Base-by-base conservation (phyloP, 2,888 invertebrate genomes). In the Lomographa bimaculata region DNA sequence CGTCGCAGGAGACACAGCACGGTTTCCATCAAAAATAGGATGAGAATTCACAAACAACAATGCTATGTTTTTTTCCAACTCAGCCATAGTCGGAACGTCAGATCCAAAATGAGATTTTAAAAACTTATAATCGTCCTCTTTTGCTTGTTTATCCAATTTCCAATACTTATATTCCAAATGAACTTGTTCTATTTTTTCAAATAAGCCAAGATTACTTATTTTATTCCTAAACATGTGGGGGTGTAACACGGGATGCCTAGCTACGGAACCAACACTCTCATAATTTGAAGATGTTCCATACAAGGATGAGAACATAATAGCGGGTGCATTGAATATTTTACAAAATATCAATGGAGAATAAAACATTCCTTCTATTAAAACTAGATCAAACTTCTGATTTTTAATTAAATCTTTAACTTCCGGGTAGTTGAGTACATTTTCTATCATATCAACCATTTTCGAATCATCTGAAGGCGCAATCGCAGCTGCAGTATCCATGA, bases 1-100 rank as follows among this genome's bases (percentile, higher is more conserved):
- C 0, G 67, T 57, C 19, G 57, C 63, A 0, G 70, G 65, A 2
- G 71, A 64, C 0, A 68, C 58, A 0, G 71, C 64, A 12, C 68
- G 44, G n/a, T 66, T 70, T 2, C 56, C 45, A n/a, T 46, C 60
- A 25, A 64, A 62, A 1, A 64, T 36, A 1, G 60, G 52, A 50
- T 65, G 50, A 0, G 53, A 20, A 45, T 69, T 69, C 14, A 68
- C 18, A 26, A 70, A 60, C 5, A 68, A 14, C 48, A 71, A 26
- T 7, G 59, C 56, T 4, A 71, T 51, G 27, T 61, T 55, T 5
- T 57, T 41, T n/a, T 52, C 49, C 20, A 73, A 38, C 5, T 67
- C 59, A 0, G 42, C 14, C 0, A 64, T 27, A 3, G 56, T 52
- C 0, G 70, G 66, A 0, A 53, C 38, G 10, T 60, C 17, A 0